Conservation (phyloP, 2,113 vertebrate species). For the Neomonachus schauinslandi region DNA sequence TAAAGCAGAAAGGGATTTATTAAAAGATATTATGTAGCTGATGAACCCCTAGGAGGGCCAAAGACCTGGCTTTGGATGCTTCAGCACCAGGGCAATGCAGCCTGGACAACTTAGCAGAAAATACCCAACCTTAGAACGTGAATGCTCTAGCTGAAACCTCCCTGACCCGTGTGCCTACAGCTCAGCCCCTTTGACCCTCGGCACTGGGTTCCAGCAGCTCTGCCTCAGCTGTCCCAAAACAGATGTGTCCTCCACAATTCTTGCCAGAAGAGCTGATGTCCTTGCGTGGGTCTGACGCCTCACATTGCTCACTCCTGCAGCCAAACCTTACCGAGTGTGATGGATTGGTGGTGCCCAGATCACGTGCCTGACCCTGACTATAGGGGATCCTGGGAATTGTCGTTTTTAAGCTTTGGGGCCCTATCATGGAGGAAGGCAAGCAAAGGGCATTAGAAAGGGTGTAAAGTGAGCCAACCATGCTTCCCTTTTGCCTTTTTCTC, state of each 20-base stretch:
- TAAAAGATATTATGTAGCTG: background rate
- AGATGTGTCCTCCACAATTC: background rate
- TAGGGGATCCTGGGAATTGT: background rate
- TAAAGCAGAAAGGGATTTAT: constrained; percentile 56
- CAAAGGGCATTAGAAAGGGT: background rate
- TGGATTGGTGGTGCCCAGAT: background rate
- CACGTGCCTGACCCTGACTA: background rate
- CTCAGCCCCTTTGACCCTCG: background rate
- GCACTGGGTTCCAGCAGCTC: background rate
- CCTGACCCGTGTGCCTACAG: background rate
- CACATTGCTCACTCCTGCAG: background rate
- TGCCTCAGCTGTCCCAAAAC: background rate
- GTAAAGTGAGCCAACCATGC: background rate
- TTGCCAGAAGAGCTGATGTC: background rate
- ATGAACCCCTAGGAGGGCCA: background rate
- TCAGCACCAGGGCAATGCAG: background rate
- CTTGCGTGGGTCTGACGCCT: background rate
- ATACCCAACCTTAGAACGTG: background rate
- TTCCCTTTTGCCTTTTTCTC: background rate
- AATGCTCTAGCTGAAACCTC: background rate
- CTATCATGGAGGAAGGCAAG: background rate
- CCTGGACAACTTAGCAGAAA: background rate
- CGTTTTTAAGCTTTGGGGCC: background rate
- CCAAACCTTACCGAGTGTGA: background rate
- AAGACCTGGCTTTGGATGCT: background rate